Evolutionary conservation across 2,113 vertebrate genomes (phyloP), one percentile per base, ranked within the genome.

Genomic region (Athene noctua): DNA sequence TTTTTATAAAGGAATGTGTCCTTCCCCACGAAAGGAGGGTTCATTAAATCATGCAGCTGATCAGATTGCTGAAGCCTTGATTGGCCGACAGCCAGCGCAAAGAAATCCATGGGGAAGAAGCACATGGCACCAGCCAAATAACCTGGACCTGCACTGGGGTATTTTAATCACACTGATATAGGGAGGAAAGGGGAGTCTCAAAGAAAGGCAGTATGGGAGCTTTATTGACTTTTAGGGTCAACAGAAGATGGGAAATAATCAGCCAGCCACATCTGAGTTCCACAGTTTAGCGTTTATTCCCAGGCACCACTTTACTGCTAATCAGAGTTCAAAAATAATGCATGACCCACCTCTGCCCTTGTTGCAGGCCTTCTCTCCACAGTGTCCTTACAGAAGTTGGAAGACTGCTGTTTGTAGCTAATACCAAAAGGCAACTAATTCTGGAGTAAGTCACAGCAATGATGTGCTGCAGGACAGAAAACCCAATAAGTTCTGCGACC

Each of bases 21-120:
- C 95, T 97, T 98, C 94, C 91, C 83, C 73, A 94, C 1, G 21
- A 97, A 96, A 95, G 80, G 36, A 94, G 96, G 80, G 95, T 97
- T 97, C 96, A 97, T 97, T 97, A 98, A 97, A 97, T 96, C 95
- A 93, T 84, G 77, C 70, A 95, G 52, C 82, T 92, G 96, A 97
- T 97, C 96, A 90, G 92, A 95, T 96, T 96, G 96, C 96, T 91
- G 94, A 96, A 94, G 61, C 65, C 77, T 94, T 95, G 92, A 96
- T 97, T 97, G 97, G 95, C 95, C 0, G 4, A 38, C 91, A 79
- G 86, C 92, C 93, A 96, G 91, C 57, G n/a, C 9, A 3, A 93
- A 95, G 94, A 93, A 97, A 96, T 95, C 96, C 85, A 57, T 94
- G 55, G 92, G 92, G 97, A 84, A 94, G 65, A 84, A 40, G 83